Base-by-base conservation (phyloP, 2,797 vertebrate species). In the Lacerta viridis region DNA sequence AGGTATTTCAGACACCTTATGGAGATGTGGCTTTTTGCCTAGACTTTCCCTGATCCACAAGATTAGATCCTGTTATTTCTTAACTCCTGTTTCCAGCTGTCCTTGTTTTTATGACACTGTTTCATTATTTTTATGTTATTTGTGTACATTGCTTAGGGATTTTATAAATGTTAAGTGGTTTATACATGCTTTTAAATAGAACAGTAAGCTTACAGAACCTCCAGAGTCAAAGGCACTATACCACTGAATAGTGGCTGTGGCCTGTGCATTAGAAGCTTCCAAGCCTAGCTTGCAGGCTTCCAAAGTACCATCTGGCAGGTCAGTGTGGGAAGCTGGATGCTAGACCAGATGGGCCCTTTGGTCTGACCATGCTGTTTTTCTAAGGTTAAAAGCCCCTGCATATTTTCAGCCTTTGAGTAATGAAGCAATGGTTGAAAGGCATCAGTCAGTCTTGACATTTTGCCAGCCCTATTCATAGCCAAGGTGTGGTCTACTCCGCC, bases 391-490 rank as follows among this genome's bases (percentile, higher is more conserved):
- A 18, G 25, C 27, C 18, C 46, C 77, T 7, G 18, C 29, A 50
- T n/a, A n/a, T 8, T 9, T 27, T 50, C 41, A 8, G 2, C 9
- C 5, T 27, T 64, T 29, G 43, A 50, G 66, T 64, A 68, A 69
- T 68, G 29, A 23, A 77, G 61, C 23, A 18, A 20, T 8, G 61
- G 74, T n/a, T 83, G 74, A 83, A 41, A 59, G 43, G 18, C 25
- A 15, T 13, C 17, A 15, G 9, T 59, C 43, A 50, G 33, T 9
- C 17, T n/a, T 69, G 33, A 69, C 64, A 23, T 84, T 79, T 68
- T 9, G 41, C 23, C 6, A 25, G n/a, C 4, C 36, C 86, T 64
- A 87, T 87, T 81, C 79, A 43, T 81, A 75, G 79, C 79, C 29
- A 61, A 69, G 79, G 79, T 71, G 55, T 74, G 88, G 61, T 9